phyloP scores from a whole-genome alignment of 2,113 vertebrate genomes.

The Brachyistius frenatus region DNA sequence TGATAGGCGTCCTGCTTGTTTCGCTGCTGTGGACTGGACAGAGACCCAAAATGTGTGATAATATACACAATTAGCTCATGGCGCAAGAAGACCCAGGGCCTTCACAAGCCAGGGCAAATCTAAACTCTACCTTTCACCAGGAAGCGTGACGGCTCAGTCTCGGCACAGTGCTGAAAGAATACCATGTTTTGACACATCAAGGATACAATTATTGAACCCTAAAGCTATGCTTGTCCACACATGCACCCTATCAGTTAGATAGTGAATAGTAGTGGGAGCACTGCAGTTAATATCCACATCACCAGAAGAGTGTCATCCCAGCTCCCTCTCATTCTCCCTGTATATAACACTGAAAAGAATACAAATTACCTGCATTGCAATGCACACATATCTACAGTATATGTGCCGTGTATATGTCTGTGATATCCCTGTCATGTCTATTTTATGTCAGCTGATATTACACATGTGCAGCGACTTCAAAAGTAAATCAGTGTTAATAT shows the following conservation, averaged over 20 bases:
- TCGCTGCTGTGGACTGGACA: conserved; percentile 69
- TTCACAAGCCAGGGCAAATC: conserved; percentile 78
- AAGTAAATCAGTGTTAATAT: conserved; percentile 74
- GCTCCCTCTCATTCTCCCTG: conserved; percentile 5
- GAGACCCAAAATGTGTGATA: conserved; percentile 77
- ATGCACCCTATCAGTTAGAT: conserved; percentile 88
- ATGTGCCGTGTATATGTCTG: conserved; percentile 16
- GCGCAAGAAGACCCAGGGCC: conserved; percentile 64
- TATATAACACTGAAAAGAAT: conserved; percentile 8
- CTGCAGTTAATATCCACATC: conserved; percentile 52
- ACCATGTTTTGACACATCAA: conserved; percentile 92
- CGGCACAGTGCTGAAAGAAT: conserved; percentile 48
- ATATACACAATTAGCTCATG: conserved; percentile 82
- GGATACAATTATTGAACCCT: conserved; percentile 93
- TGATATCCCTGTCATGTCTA: conserved; percentile 57
- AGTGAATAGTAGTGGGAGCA: conserved; percentile 69
- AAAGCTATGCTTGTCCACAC: conserved; percentile 93
- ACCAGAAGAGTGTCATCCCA: conserved; percentile 14
- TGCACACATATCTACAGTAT: conserved; percentile 23
- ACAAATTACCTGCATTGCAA: conserved; percentile 42
- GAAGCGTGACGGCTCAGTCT: conserved; percentile 63
- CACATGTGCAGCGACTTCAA: conserved; percentile 68
- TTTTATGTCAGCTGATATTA: conserved; percentile 63
- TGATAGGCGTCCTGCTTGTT: conserved; percentile 91
- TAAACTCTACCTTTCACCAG: conserved; percentile 70